Evolutionary conservation across 2,797 vertebrate species (phyloP).

Genomic region (Morelia viridis): DNA sequence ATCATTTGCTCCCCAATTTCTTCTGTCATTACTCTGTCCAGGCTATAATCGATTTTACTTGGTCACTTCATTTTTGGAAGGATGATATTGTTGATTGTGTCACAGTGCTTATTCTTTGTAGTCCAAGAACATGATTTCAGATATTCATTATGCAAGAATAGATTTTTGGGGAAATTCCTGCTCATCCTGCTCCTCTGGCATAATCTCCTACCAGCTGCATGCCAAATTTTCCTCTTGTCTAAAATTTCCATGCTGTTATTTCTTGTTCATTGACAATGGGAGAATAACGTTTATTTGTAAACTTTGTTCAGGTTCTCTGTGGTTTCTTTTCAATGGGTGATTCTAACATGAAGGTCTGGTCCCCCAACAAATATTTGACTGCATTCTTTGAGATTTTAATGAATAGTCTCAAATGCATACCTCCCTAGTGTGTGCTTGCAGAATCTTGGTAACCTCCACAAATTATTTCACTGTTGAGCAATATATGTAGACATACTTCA

Average conservation of each 20-base stretch:
- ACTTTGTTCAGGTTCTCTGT: too few species aligned
- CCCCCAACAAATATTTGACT: not conserved
- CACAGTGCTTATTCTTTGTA: not conserved
- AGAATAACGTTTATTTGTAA: not conserved
- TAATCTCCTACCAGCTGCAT: not conserved
- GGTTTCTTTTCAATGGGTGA: not conserved
- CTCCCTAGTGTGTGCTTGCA: not conserved
- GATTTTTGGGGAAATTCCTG: not conserved
- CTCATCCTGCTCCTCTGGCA: not conserved
- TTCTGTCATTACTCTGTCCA: not conserved
- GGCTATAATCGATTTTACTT: not conserved
- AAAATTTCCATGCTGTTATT: not conserved
- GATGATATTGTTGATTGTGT: not conserved
- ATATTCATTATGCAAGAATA: not conserved
- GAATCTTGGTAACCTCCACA: not conserved
- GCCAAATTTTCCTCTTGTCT: not conserved
- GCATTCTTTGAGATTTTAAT: not conserved
- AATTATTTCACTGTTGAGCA: not conserved
- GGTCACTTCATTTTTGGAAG: not conserved
- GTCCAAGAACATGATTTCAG: not conserved
- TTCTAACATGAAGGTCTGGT: not conserved
- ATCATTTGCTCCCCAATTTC: not conserved
- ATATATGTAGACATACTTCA: too few species aligned
- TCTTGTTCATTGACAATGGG: not conserved
- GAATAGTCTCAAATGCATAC: not conserved